These are phyloP conservation scores for Mastomys coucha DNA, from an alignment of 2,113 vertebrate species.

Conservation along the genomic window DNA sequence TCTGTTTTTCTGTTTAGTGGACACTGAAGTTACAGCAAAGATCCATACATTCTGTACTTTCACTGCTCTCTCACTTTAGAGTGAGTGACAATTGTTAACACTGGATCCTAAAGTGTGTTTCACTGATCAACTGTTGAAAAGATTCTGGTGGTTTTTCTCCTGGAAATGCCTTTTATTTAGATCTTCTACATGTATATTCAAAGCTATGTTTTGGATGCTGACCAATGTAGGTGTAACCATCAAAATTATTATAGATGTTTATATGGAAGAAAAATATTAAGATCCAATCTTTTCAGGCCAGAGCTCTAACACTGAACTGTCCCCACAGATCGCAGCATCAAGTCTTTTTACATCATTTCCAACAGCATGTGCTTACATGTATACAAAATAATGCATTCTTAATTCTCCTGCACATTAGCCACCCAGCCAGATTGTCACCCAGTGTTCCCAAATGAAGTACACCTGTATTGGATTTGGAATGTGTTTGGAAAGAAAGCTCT, in stretches of 20 bases:
- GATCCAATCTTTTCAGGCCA: neutral
- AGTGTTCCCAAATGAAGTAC: constrained; percentile 55
- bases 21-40: constrained; percentile 57
- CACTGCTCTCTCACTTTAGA: neutral
- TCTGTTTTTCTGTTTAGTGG: neutral
- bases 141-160: neutral
- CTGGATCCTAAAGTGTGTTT: neutral
- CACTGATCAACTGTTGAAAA: constrained; percentile 35
- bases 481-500: constrained; percentile 65
- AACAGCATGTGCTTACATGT: neutral
- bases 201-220: neutral
- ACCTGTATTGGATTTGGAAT: constrained; percentile 71
- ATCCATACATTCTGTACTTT: neutral
- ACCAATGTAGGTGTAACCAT: neutral
- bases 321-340: too few species aligned
- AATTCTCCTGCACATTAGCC: neutral
- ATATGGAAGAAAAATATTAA: constrained; percentile 56
- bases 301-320: neutral
- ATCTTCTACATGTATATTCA: neutral
- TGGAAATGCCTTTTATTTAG: neutral
- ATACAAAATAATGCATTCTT: constrained; percentile 31
- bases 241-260: constrained; percentile 27
- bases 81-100: constrained; percentile 4
- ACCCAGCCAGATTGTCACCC: neutral
- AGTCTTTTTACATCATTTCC: constrained; percentile 40